Evolutionary conservation across 2,888 invertebrate species (phyloP).

Genomic region (Drosophila nr. perissopoda): DNA sequence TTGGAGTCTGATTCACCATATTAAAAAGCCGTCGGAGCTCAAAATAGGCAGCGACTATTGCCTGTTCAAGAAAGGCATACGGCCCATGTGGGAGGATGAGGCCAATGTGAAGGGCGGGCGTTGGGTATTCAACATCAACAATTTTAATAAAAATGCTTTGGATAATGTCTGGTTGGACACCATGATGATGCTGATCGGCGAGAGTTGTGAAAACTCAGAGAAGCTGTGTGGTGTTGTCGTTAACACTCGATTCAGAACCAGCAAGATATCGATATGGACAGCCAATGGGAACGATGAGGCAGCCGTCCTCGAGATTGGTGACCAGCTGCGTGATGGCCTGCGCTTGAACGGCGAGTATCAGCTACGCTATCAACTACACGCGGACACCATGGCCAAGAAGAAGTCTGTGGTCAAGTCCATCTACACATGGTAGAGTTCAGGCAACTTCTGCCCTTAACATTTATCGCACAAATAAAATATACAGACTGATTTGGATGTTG

Average conservation of each 20-base stretch:
- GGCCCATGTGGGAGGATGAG: conserved; percentile 96
- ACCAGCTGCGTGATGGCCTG: conserved; percentile 93
- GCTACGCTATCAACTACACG: conserved; percentile 90
- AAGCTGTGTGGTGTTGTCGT: conserved; percentile 98
- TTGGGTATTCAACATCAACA: conserved; percentile 91
- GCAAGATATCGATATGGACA: conserved; percentile 97
- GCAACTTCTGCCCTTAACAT: neutral
- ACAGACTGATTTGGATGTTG: conserved; percentile 4
- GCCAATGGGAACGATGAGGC: conserved; percentile 91
- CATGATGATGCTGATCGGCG: conserved; percentile 95
- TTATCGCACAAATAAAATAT: too few species aligned
- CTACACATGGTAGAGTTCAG: conserved; percentile 83
- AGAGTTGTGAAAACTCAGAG: conserved; percentile 95
- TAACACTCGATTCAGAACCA: conserved; percentile 93
- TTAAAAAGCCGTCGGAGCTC: conserved; percentile 91
- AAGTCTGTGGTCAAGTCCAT: conserved; percentile 90
- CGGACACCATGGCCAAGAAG: conserved; percentile 92
- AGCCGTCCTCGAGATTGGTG: conserved; percentile 93
- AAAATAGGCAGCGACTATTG: conserved; percentile 92
- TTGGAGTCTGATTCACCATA: conserved; percentile 96
- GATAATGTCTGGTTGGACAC: conserved; percentile 93
- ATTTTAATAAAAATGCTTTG: conserved; percentile 89
- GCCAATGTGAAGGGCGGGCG: conserved; percentile 92
- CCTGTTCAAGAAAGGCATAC: conserved; percentile 88
- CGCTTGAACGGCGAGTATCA: conserved; percentile 86